Percentiles rank a stretch among this genome's conserved stretches.
Evolutionary conservation across 2,888 invertebrate species (phyloP).

Genomic region (Archips xylosteana): DNA sequence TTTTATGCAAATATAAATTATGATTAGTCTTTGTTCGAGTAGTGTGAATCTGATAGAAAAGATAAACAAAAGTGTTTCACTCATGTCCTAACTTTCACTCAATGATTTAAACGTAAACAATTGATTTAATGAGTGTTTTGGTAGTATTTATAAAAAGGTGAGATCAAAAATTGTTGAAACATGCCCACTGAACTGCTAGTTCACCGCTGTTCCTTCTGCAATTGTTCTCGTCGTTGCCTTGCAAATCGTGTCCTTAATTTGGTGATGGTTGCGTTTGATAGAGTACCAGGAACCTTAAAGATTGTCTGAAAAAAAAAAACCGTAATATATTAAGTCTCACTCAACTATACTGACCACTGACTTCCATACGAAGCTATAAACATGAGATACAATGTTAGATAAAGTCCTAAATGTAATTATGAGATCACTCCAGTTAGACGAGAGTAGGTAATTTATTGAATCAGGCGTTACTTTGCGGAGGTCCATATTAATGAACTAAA

Average conservation of each 20-base stretch:
- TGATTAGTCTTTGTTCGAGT: constrained; percentile 4
- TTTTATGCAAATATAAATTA: neutral
- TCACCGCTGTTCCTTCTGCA: constrained; percentile 77
- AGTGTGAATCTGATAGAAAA: neutral
- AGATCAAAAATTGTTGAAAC: constrained; percentile 64
- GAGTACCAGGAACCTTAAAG: constrained; percentile 92
- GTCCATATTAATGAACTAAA: no score
- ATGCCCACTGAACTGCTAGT: constrained; percentile 36
- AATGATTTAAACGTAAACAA: neutral
- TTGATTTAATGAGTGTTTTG: constrained; percentile 8
- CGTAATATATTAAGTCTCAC: no score
- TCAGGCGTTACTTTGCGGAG: no score
- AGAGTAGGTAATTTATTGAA: no score
- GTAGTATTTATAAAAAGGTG: constrained; percentile 55
- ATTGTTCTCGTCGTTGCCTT: constrained; percentile 82
- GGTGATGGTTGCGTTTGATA: constrained; percentile 88
- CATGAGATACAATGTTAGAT: no score
- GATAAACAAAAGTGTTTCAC: neutral
- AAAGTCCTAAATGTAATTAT: no score
- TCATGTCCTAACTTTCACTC: neutral
- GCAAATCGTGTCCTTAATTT: constrained; percentile 86
- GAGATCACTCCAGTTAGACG: no score
- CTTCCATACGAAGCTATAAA: no score
- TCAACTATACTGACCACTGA: no score
- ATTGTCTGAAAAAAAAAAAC: constrained; percentile 87